Conservation (phyloP, 2,113 vertebrate species). For the Fregetta grallaria region DNA sequence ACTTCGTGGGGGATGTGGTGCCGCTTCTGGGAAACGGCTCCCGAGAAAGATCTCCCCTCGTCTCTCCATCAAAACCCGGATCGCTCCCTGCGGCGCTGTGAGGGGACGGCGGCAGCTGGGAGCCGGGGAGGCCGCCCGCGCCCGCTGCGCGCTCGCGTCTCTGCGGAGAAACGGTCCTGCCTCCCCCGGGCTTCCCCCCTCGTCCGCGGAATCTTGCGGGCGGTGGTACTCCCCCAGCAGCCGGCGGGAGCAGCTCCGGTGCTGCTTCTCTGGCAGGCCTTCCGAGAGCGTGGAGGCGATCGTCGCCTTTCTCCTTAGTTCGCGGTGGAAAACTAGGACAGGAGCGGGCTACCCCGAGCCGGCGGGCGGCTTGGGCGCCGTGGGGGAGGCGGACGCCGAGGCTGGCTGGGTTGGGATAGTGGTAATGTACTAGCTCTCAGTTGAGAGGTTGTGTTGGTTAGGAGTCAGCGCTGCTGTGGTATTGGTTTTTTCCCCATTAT, state of each 20-base stretch:
- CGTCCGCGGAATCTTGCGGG: rapidly evolving
- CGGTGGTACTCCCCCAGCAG: background rate
- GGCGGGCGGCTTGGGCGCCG: background rate
- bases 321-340: background rate
- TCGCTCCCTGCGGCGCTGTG: background rate
- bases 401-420: background rate
- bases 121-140: background rate
- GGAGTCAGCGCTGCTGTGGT: background rate
- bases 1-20: background rate
- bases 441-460: background rate
- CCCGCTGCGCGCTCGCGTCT: background rate
- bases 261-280: background rate
- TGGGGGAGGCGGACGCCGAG: background rate
- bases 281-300: background rate
- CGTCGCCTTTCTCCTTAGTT: background rate
- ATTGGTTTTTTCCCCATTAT: background rate
- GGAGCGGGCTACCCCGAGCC: rapidly evolving
- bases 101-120: background rate
- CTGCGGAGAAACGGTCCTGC: rapidly evolving
- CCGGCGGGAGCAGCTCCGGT: background rate
- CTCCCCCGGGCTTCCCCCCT: background rate
- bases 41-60: background rate
- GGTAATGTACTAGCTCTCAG: rapidly evolving
- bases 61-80: background rate
- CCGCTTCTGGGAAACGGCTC: background rate